Evolutionary conservation across 1,140 invertebrate species (phyloP), one percentile per base, ranked within the genome.

Genomic region (Chelonus insularis): DNA sequence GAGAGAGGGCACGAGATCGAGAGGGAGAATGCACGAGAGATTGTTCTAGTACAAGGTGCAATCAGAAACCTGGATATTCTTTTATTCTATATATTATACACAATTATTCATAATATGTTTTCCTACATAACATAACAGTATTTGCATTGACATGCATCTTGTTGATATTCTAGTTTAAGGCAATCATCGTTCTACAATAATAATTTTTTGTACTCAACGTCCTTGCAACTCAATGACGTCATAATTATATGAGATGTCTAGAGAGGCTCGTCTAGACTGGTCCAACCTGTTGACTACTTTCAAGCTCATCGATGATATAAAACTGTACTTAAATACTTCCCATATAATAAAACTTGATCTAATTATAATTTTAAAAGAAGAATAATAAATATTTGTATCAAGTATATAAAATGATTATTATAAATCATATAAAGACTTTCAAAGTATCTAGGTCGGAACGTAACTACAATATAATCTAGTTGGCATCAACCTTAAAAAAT

Each of bases 401-500:
- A n/a, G n/a, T n/a, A n/a, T n/a, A n/a, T n/a, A n/a, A n/a, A n/a
- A n/a, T n/a, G n/a, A n/a, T n/a, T n/a, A n/a, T n/a, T n/a, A n/a
- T n/a, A n/a, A n/a, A n/a, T n/a, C 37, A 39, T 14, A 39, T n/a
- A 5, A 39, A 39, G 37, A 39, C 37, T 21, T 16, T 8, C 7
- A 45, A 16, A 16, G 43, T 16, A 45, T 45, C 14, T 45, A 45
- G 43, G 43, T 11, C 20, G 43, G 43, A 45, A 45, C 43, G 43
- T 45, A 21, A 8, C 12, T 45, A 11, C 43, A 9, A 9, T 39
- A 39, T 14, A 39, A 39, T 14, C 37, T n/a, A 39, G 14, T 39
- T 39, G 14, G 14, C n/a, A 9, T 39, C 37, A n/a, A n/a, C n/a
- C n/a, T n/a, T n/a, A n/a, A n/a, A n/a, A n/a, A n/a, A n/a, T n/a